Evolutionary conservation across 2,888 invertebrate species (phyloP).

Genomic region (Tachina lurida): DNA sequence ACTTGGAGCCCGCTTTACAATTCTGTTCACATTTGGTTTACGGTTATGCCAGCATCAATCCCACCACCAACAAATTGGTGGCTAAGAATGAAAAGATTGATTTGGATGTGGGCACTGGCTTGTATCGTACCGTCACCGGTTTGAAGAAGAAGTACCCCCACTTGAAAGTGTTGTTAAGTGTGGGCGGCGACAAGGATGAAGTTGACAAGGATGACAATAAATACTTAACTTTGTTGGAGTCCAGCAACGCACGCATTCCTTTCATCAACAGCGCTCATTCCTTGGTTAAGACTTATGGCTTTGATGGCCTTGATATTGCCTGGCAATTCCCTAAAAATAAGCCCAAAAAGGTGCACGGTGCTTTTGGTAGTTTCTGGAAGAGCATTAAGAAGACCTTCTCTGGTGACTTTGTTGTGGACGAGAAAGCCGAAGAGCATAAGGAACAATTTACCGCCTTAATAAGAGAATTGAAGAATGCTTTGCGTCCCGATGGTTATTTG

Average conservation of each 20-base stretch:
- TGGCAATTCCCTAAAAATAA: conserved; percentile 93
- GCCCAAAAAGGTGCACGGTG: conserved; percentile 89
- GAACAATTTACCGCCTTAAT: conserved; percentile 91
- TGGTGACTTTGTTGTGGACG: conserved; percentile 88
- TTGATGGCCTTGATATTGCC: conserved; percentile 93
- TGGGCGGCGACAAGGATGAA: conserved; percentile 90
- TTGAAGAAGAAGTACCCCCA: conserved; percentile 88
- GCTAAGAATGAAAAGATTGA: conserved; percentile 89
- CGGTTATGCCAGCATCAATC: conserved; percentile 89
- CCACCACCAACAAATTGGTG: conserved; percentile 87
- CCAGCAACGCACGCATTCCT: conserved; percentile 88
- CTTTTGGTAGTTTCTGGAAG: conserved; percentile 88
- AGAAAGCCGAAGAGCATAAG: conserved; percentile 91
- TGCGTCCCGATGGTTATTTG: conserved; percentile 88
- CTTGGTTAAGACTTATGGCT: conserved; percentile 89
- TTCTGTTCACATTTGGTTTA: conserved; percentile 92
- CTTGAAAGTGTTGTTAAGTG: conserved; percentile 88
- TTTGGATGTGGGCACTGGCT: conserved; percentile 87
- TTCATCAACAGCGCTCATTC: conserved; percentile 90
- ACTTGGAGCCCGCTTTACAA: conserved; percentile 89
- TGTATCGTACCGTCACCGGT: conserved; percentile 88
- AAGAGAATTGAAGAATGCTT: conserved; percentile 88
- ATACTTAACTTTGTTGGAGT: conserved; percentile 89
- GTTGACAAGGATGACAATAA: conserved; percentile 86
- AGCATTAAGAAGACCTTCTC: conserved; percentile 89